Evolutionary conservation across 2,797 vertebrate species (phyloP), one percentile per base, ranked within the genome.

Genomic region (Aythya fuligula): DNA sequence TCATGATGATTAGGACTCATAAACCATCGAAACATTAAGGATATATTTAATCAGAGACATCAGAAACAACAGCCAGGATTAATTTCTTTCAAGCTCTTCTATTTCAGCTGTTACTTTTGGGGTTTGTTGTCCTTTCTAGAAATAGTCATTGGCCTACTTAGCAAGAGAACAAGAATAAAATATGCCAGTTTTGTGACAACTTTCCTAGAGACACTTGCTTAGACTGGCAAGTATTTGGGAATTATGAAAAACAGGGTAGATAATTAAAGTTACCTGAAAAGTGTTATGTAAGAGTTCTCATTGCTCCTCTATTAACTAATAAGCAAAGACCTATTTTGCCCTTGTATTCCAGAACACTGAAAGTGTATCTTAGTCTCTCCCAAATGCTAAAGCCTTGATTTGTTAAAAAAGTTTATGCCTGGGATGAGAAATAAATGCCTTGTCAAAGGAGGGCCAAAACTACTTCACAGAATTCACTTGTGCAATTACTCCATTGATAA

Each of bases 21-120:
- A 93, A 87, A 12, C 28, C 60, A 87, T 2, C 85, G 67, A 87
- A 93, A 96, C 49, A 74, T 21, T 51, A 74, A 92, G 79, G 60
- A 80, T n/a, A 41, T 56, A n/a, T 79, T 87, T 73, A 85, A 75
- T 45, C 81, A 87, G 76, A 77, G 57, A 79, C 36, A 77, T 69
- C n/a, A 77, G 34, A 92, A 89, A 34, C 36, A 64, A 92, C 9
- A 32, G 34, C 10, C 36, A 85, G 8, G 16, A 61, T 74, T 79
- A 0, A 49, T 71, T 84, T 91, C 28, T 86, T 94, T 91, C 53
- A 93, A 61, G 28, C 19, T 88, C 18, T 76, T 24, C 36, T 36
- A 16, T 3, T 71, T 25, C 28, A 79, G 53, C 11, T 61, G 8
- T 11, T 28, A 19, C 12, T 43, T 49, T 66, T 76, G 38, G 13